Percentiles rank a stretch among this genome's conserved stretches.
phyloP scores from a whole-genome alignment of 2,888 invertebrate genomes.

The Dicyrtomina minuta region DNA sequence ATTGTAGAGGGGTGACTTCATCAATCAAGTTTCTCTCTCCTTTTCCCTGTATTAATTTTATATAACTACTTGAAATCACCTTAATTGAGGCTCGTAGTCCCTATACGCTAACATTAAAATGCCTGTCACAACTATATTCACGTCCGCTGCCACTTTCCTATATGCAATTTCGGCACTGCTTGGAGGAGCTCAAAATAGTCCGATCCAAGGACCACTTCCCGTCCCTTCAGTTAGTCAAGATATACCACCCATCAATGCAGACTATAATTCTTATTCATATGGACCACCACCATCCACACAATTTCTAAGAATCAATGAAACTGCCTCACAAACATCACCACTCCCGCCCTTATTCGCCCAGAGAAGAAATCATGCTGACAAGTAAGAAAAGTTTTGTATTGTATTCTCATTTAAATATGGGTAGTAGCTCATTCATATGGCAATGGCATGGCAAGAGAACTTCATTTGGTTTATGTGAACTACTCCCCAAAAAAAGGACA shows the following conservation, averaged over 20 bases:
- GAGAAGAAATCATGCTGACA: no score
- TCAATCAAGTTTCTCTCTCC: not conserved
- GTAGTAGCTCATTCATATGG: no score
- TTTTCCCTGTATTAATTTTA: not conserved
- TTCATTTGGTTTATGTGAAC: no score
- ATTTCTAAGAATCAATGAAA: not conserved
- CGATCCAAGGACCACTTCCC: constrained; percentile 36
- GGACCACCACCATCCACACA: not conserved
- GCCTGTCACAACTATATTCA: constrained; percentile 37
- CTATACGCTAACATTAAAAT: no score
- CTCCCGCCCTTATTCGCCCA: no score
- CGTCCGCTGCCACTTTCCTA: constrained; percentile 48
- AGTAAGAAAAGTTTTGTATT: no score
- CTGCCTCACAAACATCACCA: not conserved
- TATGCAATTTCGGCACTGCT: constrained; percentile 51
- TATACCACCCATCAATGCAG: no score
- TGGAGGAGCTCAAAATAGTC: constrained; percentile 44
- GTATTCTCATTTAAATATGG: no score
- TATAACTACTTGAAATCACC: not conserved
- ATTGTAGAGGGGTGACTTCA: no score
- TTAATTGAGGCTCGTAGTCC: not conserved
- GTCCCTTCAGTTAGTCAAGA: constrained; percentile 35
- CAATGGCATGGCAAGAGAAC: no score
- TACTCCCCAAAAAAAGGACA: no score
- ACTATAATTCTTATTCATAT: constrained; percentile 38